Percentiles rank a stretch among this genome's conserved stretches.
Evolutionary conservation across 2,113 vertebrate species (phyloP).

Genomic region (Microcebus lehilahytsara): DNA sequence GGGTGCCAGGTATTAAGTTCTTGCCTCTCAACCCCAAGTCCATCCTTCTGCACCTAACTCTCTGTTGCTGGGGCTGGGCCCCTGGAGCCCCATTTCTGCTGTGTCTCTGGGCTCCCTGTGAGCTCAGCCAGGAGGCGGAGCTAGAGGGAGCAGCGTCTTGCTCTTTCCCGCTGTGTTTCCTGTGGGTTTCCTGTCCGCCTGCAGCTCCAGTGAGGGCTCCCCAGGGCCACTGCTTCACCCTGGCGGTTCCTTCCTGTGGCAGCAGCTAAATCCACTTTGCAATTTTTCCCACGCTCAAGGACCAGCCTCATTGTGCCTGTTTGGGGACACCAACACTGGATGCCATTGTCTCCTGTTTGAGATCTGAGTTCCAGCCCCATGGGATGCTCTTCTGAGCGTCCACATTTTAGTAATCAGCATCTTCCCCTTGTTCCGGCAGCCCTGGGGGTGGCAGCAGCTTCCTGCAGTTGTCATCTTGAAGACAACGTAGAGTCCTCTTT

Average conservation of each 20-base stretch:
- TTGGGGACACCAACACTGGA: neutral
- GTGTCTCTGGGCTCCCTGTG: too few species aligned
- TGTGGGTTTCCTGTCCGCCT: neutral
- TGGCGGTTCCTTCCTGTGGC: neutral
- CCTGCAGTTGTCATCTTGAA: neutral
- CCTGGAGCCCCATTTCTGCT: neutral
- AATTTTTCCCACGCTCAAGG: neutral
- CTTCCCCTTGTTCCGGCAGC: neutral
- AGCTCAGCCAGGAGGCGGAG: neutral
- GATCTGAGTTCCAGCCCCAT: neutral
- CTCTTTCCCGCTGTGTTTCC: neutral
- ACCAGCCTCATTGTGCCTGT: neutral
- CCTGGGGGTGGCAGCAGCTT: neutral
- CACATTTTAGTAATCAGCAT: neutral
- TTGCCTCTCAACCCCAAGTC: neutral
- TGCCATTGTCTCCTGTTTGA: neutral
- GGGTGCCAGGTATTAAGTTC: neutral
- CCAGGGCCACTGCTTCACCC: accelerated
- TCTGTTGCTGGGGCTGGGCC: neutral
- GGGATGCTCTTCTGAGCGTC: neutral
- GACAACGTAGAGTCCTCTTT: neutral
- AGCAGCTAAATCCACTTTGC: neutral
- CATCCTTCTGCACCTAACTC: neutral
- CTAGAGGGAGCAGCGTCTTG: neutral
- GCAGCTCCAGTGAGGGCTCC: accelerated